Base-by-base conservation (phyloP, 2,113 vertebrate species). In the Stomatorhinus ivindoensis region DNA sequence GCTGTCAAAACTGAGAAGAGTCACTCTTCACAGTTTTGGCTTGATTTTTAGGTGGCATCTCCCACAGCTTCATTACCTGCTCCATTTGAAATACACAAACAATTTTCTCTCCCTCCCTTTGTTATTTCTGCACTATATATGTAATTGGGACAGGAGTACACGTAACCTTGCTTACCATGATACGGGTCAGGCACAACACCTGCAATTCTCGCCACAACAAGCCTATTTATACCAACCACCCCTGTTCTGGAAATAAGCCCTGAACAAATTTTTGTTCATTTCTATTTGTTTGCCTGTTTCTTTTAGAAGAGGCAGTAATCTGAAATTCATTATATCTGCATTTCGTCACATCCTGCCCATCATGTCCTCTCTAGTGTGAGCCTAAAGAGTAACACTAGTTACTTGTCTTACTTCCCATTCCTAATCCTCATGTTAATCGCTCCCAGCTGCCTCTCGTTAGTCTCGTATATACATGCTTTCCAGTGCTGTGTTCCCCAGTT, bases 91-190 rank as follows among this genome's bases (percentile, higher is more conserved):
- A 89, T 50, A 55, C 82, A 73, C 69, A 84, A 87, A 35, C 53
- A 86, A 89, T 51, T 35, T 51, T 86, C 46, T 46, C 17, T 50
- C 21, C 21, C 82, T 44, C 47, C 1, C 31, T 44, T 9, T 86
- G 39, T 86, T 89, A 31, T 85, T 86, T 69, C 19, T 61, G 88
- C 82, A 46, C 51, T 15, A 11, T 27, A 47, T 42, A 21, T 61
- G 82, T 76, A 84, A 89, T 58, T 89, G 53, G 51, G 53, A 89
- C 58, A 31, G 80, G 24, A 86, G n/a, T 27, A 39, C 87, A 88
- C 9, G 6, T 27, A 76, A 73, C 11, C 58, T 42, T 21, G 51
- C 53, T 24, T n/a, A 84, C 50, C 53, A 19, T 53, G n/a, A 39
- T 15, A 19, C 21, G 44, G 88, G 88, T 80, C 88, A 61, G n/a